Base-by-base conservation (phyloP, 2,113 vertebrate genomes). In the Clinocottus analis region DNA sequence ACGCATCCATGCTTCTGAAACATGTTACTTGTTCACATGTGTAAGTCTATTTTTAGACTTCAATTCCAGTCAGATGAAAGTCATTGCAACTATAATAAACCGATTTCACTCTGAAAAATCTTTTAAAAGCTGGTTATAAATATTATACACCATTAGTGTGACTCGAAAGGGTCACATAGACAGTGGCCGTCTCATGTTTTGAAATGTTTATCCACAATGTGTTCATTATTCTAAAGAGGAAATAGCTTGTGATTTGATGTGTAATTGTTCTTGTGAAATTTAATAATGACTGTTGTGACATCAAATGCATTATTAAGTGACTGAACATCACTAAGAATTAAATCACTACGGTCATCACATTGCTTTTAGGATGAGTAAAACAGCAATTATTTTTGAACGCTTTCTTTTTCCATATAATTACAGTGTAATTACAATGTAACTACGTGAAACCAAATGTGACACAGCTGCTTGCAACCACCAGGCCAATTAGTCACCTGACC, bases 1-100 rank as follows among this genome's bases (percentile, higher is more conserved):
- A 2, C 17, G 41, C 10, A 37, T 51, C 11, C 37, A 13, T 19
- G 10, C 43, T 71, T 62, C 61, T 77, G 33, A 45, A 33, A 49
- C 39, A 39, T 71, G 73, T 47, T 73, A 61, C 70, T 84, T 60
- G 65, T 84, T 80, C 83, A 77, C 75, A 81, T 87, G 83, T 85
- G 77, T 77, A 71, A 45, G 80, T 75, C 79, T 83, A 77, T 84
- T 83, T 86, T 85, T 85, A 87, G 73, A 67, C 33, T 83, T 64
- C 39, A 77, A 59, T 80, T 63, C 75, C 41, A 53, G 65, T 78
- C 81, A 76, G 43, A 79, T 61, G 47, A 81, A 72, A 77, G 68
- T 84, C 80, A 79, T 78, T 67, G 65, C 56, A 62, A 66, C 65
- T 41, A 10, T 62, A 71, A 85, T 75, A 59, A 82, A 82, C 35